Base-by-base conservation (phyloP, 2,113 vertebrate species). In the Shinisaurus crocodilurus region DNA sequence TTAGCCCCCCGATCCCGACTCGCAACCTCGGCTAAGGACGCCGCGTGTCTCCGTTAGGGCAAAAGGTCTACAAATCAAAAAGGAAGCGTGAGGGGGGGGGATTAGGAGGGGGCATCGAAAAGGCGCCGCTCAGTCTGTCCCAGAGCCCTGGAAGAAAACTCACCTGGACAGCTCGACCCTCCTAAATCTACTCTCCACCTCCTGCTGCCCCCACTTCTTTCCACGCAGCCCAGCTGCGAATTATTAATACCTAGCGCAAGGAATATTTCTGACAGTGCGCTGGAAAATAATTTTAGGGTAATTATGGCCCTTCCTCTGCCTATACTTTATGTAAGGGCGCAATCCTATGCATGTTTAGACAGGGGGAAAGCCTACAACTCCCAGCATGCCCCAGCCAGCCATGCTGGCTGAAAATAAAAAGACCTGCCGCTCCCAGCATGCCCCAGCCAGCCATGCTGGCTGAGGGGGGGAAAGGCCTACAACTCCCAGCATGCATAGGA, bases 101-200 rank as follows among this genome's bases (percentile, higher is more conserved):
- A 77, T 89, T 85, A 89, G 32, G 32, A 6, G 5, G 43, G 72
- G 88, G 72, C 34, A 72, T 77, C 74, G 23, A 29, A 72, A 85
- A 82, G 82, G 89, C 89, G 82, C 89, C 82, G 60, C 63, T 67
- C 74, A 79, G 89, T 90, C 89, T 90, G 63, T 90, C 82, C 27
- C 34, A 2, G 27, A 43, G 25, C 20, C 74, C 25, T 69, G 89
- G 82, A 57, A 79, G 63, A 65, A 34, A 85, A 79, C 63, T 90
- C 43, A 85, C 89, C 89, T 90, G 74, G 74, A 15, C 40, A 69
- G 45, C 60, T 40, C 23, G 37, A 1, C 45, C 79, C 34, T 85
- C 74, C 82, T 85, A 79, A 69, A 90, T 79, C 60, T 76, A 4
- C 5, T 25, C 69, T 16, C 27, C 1, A 48, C 18, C 25, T n/a